Evolutionary conservation across 2,888 invertebrate species (phyloP), one percentile per base, ranked within the genome.

Genomic region (Fragum sueziense): DNA sequence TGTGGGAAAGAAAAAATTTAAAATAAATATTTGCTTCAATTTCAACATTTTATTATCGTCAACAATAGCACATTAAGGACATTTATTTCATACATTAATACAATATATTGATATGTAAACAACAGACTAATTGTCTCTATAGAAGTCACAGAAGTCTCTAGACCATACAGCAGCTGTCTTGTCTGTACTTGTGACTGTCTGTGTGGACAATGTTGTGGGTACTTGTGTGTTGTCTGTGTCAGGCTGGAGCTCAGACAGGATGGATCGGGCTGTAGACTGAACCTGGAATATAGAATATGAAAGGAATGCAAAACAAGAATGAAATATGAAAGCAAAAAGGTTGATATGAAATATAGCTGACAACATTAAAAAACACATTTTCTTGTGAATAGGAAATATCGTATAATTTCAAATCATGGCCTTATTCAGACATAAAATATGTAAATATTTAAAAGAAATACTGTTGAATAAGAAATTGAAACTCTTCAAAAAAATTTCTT

Each of bases 131-230:
- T 25, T 29, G 47, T 69, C 69, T 51, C 69, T 69, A 41, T 69
- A 69, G 29, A 69, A 69, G 14, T 69, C 69, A 51, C 69, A 69
- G n/a, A 47, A 69, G 20, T 9, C 11, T 17, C 69, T 47, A 20
- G 69, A 29, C 69, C 69, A 69, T 20, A 29, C 17, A n/a, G 17
- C 69, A n/a, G 51, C 69, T 29, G 69, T 22, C 31, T 51, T 69
- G 69, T 69, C 69, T 51, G 20, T 51, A 27, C 69, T 67, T n/a
- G 41, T 67, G 41, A 9, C 31, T 17, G 27, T 31, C 31, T 2
- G 22, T 31, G 52, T 9, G 9, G 47, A n/a, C 33, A 22, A 41
- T 51, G 52, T 37, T n/a, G 62, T 31, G 20, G 27, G 25, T 57
- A 27, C 7, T 57, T 22, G 6, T 27, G 9, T 11, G 11, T 11